These are phyloP conservation scores for Drosophila robusta DNA, from an alignment of 2,888 invertebrate species.

Conservation along the genomic window DNA sequence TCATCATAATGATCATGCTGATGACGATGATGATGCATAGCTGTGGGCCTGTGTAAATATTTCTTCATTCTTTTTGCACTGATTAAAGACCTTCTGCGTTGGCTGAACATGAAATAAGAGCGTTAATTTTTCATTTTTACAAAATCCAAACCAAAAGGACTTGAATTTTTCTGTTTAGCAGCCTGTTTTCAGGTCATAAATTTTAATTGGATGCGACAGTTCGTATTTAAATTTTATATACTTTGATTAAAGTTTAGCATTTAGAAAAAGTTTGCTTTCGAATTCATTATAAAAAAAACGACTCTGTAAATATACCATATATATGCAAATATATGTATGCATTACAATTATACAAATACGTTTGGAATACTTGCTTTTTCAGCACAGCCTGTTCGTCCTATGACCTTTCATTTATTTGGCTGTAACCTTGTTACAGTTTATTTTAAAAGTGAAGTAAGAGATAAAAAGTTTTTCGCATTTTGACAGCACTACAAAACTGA, in stretches of 20 bases:
- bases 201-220: slow-evolving; percentile 34
- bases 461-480: background rate
- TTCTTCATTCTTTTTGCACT: slow-evolving; percentile 25
- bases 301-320: background rate
- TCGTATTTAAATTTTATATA: slow-evolving; percentile 5
- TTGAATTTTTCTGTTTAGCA: slow-evolving; percentile 29
- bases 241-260: slow-evolving; percentile 7
- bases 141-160: slow-evolving; percentile 5
- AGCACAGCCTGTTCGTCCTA: background rate
- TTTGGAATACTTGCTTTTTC: background rate
- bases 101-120: slow-evolving; percentile 33
- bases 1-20: slow-evolving; percentile 17
- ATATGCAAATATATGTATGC: background rate
- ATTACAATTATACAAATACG: slow-evolving; percentile 5
- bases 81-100: slow-evolving; percentile 51
- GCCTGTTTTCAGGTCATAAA: slow-evolving; percentile 16
- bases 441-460: background rate
- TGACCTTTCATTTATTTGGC: slow-evolving; percentile 23
- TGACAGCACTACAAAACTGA: background rate
- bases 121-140: slow-evolving; percentile 43
- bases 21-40: background rate
- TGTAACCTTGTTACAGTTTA: background rate
- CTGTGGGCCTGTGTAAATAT: slow-evolving; percentile 51
- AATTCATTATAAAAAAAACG: background rate
- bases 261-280: slow-evolving; percentile 9